These are phyloP conservation scores for Azemiops feae DNA, from an alignment of 2,113 vertebrate species.

Conservation along the genomic window DNA sequence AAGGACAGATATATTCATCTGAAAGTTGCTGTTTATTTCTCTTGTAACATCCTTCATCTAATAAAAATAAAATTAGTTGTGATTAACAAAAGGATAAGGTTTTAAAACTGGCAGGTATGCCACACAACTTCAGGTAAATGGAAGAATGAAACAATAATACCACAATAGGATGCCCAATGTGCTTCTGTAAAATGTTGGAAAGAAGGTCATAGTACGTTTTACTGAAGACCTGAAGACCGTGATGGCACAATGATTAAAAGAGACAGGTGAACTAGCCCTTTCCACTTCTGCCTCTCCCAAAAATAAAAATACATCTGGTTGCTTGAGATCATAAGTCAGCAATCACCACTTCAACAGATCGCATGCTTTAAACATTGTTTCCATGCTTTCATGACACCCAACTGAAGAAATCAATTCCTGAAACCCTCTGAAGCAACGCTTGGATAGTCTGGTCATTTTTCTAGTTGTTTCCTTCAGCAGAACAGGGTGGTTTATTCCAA, in stretches of 20 bases:
- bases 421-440: conserved; percentile 44
- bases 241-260: conserved; percentile 47
- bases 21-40: conserved; percentile 47
- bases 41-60: conserved; percentile 44
- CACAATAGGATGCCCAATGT: conserved; percentile 10
- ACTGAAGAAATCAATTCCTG: conserved; percentile 57
- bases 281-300: conserved; percentile 34
- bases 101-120: conserved; percentile 34
- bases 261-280: conserved; percentile 47
- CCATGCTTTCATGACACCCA: conserved; percentile 47
- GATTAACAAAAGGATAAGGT: background rate
- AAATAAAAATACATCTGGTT: conserved; percentile 36
- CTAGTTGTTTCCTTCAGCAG: conserved; percentile 44
- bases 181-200: conserved; percentile 51
- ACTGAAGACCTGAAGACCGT: conserved; percentile 51
- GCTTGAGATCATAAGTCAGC: background rate
- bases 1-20: conserved; percentile 2
- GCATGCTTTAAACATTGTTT: conserved; percentile 35
- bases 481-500: conserved; percentile 73
- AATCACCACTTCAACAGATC: conserved; percentile 2
- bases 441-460: conserved; percentile 34
- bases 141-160: conserved; percentile 30
- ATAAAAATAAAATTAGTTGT: conserved; percentile 41
- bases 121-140: background rate
- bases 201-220: conserved; percentile 48